These are phyloP conservation scores for Pardosa pseudoannulata DNA, from an alignment of 2,888 invertebrate genomes.

Conservation along the genomic window DNA sequence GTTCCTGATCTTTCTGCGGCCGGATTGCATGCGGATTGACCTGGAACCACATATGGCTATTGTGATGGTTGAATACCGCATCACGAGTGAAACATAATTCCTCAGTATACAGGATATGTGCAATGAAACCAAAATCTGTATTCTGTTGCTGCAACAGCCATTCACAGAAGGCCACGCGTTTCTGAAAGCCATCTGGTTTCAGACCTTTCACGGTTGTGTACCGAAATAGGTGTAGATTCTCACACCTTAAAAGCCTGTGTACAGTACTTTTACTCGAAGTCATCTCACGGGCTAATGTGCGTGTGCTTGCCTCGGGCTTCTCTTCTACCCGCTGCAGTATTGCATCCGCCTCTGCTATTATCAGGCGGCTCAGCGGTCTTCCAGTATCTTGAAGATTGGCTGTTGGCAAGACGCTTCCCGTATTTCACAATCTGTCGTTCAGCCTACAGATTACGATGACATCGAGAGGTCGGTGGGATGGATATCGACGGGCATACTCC, in stretches of 20 bases:
- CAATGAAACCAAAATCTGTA: not conserved
- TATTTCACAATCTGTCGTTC: conserved; percentile 8
- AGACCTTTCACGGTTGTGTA: too few relatives aligned
- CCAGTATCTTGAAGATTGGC: not conserved
- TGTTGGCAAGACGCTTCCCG: too few relatives aligned
- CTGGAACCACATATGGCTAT: too few relatives aligned
- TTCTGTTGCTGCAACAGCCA: conserved; percentile 5
- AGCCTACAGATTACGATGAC: not conserved
- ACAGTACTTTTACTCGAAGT: too few relatives aligned
- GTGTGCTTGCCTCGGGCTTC: too few relatives aligned
- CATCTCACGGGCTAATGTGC: too few relatives aligned
- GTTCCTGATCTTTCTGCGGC: not conserved
- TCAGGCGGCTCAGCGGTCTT: not conserved
- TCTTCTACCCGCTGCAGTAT: too few relatives aligned
- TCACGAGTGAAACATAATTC: not conserved
- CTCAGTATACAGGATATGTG: not conserved
- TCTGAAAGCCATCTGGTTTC: too few relatives aligned
- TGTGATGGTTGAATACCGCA: too few relatives aligned
- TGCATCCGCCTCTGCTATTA: not conserved
- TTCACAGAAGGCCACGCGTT: not conserved
- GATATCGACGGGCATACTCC: too few relatives aligned
- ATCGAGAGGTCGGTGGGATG: not conserved
- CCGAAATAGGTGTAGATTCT: too few relatives aligned
- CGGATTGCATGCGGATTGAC: too few relatives aligned
- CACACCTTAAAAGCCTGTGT: not conserved